Percentiles rank a stretch among this genome's conserved stretches.
These are phyloP conservation scores for Pseudomyrmex pallidus DNA, from an alignment of 1,140 invertebrate species.

Conservation along the genomic window DNA sequence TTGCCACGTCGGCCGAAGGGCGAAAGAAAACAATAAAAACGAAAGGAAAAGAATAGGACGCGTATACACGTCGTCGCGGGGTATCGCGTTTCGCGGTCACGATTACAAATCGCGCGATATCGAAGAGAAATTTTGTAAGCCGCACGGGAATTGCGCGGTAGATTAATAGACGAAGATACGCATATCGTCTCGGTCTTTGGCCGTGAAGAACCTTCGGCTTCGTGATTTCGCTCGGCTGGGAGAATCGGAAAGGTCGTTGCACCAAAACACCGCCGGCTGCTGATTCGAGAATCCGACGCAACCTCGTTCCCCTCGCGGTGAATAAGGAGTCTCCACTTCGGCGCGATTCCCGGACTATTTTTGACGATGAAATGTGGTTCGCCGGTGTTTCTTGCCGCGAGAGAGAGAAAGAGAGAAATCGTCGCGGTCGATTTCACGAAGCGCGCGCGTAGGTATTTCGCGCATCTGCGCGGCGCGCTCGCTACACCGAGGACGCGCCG, in stretches of 20 bases:
- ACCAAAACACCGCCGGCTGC: slow-evolving; percentile 79
- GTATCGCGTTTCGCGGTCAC: slow-evolving; percentile 77
- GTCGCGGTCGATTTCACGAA: slow-evolving; percentile 68
- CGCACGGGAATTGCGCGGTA: background rate
- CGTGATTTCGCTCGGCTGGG: slow-evolving; percentile 75
- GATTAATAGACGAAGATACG: background rate
- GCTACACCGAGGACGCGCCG: slow-evolving; percentile 20
- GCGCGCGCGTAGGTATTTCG: slow-evolving; percentile 37
- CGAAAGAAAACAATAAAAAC: slow-evolving; percentile 34
- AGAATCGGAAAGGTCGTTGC: slow-evolving; percentile 80
- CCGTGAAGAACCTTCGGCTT: too few species aligned
- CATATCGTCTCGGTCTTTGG: background rate
- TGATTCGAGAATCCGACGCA: slow-evolving; percentile 49
- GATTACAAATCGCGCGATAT: background rate
- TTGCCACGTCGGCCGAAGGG: slow-evolving; percentile 55
- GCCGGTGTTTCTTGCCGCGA: slow-evolving; percentile 48
- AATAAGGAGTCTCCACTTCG: slow-evolving; percentile 60
- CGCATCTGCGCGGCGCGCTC: slow-evolving; percentile 22
- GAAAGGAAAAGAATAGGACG: slow-evolving; percentile 42
- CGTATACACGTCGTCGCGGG: slow-evolving; percentile 42
- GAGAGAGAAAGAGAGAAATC: slow-evolving; percentile 28
- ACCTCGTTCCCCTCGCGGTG: slow-evolving; percentile 39
- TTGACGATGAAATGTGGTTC: slow-evolving; percentile 79
- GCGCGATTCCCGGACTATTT: slow-evolving; percentile 79
- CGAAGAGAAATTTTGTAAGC: slow-evolving; percentile 2